Evolutionary conservation across 2,888 invertebrate species (phyloP).

Genomic region (Athalia cordata): DNA sequence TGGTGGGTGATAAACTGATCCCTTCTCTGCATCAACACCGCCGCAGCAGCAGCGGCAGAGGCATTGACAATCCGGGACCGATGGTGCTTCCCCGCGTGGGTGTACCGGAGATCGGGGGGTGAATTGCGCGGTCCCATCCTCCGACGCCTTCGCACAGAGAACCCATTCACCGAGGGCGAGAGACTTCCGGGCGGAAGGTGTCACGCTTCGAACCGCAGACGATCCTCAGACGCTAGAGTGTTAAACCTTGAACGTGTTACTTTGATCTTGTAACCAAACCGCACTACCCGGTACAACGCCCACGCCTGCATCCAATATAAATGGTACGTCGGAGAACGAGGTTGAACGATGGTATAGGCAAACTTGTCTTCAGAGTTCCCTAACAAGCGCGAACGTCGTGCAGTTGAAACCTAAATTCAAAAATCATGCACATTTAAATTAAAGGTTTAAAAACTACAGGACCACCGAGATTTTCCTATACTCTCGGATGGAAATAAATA

Average conservation of each 20-base stretch:
- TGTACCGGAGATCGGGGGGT: not conserved
- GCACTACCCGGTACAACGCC: not conserved
- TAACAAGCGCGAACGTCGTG: too few relatives aligned
- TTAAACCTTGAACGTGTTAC: not conserved
- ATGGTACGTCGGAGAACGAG: too few relatives aligned
- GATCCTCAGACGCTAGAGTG: not conserved
- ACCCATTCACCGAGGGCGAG: conserved; percentile 23
- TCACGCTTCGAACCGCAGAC: not conserved
- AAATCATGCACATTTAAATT: too few relatives aligned
- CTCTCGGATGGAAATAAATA: too few relatives aligned
- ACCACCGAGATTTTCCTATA: too few relatives aligned
- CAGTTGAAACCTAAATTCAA: too few relatives aligned
- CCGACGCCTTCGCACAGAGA: conserved; percentile 37
- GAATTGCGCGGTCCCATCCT: conserved; percentile 37
- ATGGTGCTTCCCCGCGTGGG: not conserved
- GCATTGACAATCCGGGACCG: too few relatives aligned
- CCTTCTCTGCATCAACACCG: conserved; percentile 32
- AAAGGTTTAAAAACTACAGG: too few relatives aligned
- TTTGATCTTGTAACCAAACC: not conserved
- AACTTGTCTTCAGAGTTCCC: too few relatives aligned
- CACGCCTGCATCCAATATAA: not conserved
- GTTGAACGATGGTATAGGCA: too few relatives aligned
- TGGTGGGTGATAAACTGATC: conserved; percentile 33
- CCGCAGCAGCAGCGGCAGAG: too few relatives aligned
- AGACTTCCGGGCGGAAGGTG: conserved; percentile 39